phyloP scores from a whole-genome alignment of 23 tunicate species.

The Halocynthia aurantium region DNA sequence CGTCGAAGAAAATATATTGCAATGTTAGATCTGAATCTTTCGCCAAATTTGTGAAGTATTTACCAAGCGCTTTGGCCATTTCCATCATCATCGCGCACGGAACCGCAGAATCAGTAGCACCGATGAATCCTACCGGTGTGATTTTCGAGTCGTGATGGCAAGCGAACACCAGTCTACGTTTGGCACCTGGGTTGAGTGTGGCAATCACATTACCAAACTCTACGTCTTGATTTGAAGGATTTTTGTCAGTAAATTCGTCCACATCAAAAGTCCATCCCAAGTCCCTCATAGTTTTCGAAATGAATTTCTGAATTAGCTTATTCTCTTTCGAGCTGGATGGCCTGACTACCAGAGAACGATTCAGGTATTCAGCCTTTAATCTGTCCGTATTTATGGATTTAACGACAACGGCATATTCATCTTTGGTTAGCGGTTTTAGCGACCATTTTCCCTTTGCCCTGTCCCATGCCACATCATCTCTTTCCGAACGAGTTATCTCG shows the following conservation, averaged over 20 bases:
- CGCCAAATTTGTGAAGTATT: background rate
- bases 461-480: no score
- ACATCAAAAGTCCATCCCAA: slow-evolving; percentile 45
- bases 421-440: no score
- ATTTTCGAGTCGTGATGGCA: slow-evolving; percentile 98
- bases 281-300: slow-evolving; percentile 2
- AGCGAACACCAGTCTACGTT: slow-evolving; percentile 75
- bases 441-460: no score
- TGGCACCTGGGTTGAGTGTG: slow-evolving; percentile 58
- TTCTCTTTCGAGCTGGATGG: slow-evolving; percentile 39
- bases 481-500: no score
- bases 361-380: background rate
- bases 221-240: slow-evolving; percentile 37
- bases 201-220: slow-evolving; percentile 66
- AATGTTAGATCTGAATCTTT: slow-evolving; percentile 38
- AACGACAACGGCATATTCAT: no score
- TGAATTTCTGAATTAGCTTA: slow-evolving; percentile 20
- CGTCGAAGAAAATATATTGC: slow-evolving; percentile 78
- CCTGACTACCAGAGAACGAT: slow-evolving; percentile 20
- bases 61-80: slow-evolving; percentile 44
- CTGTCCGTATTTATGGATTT: no score
- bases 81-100: slow-evolving; percentile 99
- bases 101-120: slow-evolving; percentile 95
- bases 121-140: slow-evolving; percentile 48
- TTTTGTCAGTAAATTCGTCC: slow-evolving; percentile 45